Evolutionary conservation across 2,888 invertebrate species (phyloP), one percentile per base, ranked within the genome.

Genomic region (Anoncus sp.): DNA sequence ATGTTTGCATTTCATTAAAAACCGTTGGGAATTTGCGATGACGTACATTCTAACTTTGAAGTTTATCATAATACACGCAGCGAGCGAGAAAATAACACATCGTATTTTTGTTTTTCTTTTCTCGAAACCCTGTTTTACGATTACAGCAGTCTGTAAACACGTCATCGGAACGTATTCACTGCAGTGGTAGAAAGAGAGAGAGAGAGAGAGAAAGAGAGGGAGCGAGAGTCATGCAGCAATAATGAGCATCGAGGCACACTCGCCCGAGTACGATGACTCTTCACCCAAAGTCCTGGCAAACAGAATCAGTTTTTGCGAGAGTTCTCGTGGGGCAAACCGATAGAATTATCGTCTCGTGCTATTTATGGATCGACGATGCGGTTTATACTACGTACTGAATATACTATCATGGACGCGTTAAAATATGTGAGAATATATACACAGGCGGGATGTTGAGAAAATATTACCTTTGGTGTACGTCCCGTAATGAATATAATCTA

Each of bases 301-400:
- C 75, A 72, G 72, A 79, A 55, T 65, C 60, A 62, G 43, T 73
- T 79, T 79, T 79, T 79, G 69, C 77, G 43, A 69, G 24, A 53
- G 18, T 22, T 69, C 75, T 65, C 53, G 59, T 35, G 51, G 57
- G 59, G 24, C 72, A 35, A 76, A 62, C 63, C 79, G 79, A 79
- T 79, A 79, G 69, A 79, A 63, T 75, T 79, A 79, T 76, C 79
- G 75, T 76, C 79, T 79, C 78, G 51, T 24, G 59, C 55, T 79
- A 79, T 79, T 79, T 73, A 79, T 79, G 73, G 38, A 72, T 72
- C 12, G 18, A 72, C 63, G 53, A 66, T 67, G 71, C 53, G 60
- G 43, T 47, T n/a, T n/a, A n/a, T n/a, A n/a, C n/a, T n/a, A n/a
- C n/a, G n/a, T 67, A 55, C 43, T 14, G 12, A 18, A 38, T 45